Base-by-base conservation (phyloP, 2,888 invertebrate species). In the Heliconius erato region DNA sequence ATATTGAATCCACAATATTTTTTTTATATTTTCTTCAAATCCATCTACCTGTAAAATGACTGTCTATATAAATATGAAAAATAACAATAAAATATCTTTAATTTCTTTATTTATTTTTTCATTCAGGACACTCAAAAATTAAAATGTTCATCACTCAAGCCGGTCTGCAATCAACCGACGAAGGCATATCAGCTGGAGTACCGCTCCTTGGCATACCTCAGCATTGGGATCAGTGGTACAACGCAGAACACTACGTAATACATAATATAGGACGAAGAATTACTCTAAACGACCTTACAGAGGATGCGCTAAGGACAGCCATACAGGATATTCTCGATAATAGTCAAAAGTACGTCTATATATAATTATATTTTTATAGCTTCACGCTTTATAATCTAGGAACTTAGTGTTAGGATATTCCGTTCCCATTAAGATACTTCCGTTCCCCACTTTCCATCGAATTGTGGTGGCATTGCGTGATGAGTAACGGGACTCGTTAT, bases 91-190 rank as follows among this genome's bases (percentile, higher is more conserved):
- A 49, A 49, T 49, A 49, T 16, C 5, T 49, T 49, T 65, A 28
- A 19, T 19, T 28, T 35, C 32, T 19, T 59, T 28, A n/a, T n/a
- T 54, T 44, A 19, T 19, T 28, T 79, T 14, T 82, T 67, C 28
- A 82, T 80, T 59, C 82, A 91, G 91, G 78, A n/a, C 95, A 96
- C 86, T 91, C 92, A 5, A 95, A 95, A 80, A 79, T 95, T 1
- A 95, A 94, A 85, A 32, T 89, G 1, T 90, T 90, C 68, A 90
- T 95, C 59, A 93, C 92, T 0, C 94, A 95, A 90, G 93, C 92
- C 49, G 94, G 95, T 7, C 81, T 93, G 0, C 93, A 94, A 84
- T 94, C 94, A 0, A 89, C 93, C 1, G 94, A 94, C 78, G 94
- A 95, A 87, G 91, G 94, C 0, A 91, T 95, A n/a, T 83, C 85